Conservation (phyloP, 2,113 vertebrate species). For the Synodontis membranacea region DNA sequence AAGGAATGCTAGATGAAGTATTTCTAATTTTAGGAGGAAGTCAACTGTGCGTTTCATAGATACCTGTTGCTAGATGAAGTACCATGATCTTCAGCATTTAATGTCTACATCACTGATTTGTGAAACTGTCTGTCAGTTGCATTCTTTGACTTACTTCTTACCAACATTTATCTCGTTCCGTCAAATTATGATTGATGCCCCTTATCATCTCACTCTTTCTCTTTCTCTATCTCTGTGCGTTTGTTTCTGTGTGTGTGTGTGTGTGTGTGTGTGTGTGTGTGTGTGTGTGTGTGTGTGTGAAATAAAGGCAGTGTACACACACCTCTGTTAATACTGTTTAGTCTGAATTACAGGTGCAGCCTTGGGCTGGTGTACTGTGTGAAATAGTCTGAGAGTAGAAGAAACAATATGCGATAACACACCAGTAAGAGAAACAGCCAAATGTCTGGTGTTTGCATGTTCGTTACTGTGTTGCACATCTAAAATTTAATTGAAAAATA, state of each 20-base stretch:
- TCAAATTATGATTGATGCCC: not conserved
- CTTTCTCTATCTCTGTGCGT: not conserved
- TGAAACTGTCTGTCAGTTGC: not conserved
- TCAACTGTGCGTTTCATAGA: not conserved
- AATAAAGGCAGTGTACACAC: not conserved
- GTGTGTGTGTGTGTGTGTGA: not conserved
- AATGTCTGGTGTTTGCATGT: conserved; percentile 40
- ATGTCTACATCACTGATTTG: not conserved
- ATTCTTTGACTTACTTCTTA: too few relatives aligned
- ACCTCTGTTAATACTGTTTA: conserved; percentile 40
- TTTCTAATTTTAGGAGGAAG: not conserved
- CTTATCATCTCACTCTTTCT: not conserved
- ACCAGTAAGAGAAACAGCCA: not conserved
- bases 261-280: not conserved
- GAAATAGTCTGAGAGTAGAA: conserved; percentile 41
- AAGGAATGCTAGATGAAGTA: not conserved
- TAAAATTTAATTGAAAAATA: conserved; percentile 76
- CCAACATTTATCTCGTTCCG: not conserved
- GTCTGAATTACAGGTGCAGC: conserved; percentile 41
- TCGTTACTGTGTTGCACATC: conserved; percentile 41
- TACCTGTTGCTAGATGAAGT: not conserved
- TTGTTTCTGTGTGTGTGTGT: not conserved
- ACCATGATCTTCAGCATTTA: not conserved
- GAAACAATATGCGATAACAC: conserved; percentile 41
- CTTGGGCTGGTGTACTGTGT: conserved; percentile 32